Conservation (phyloP, 2,797 vertebrate genomes). For the Psittacula derbiana region DNA sequence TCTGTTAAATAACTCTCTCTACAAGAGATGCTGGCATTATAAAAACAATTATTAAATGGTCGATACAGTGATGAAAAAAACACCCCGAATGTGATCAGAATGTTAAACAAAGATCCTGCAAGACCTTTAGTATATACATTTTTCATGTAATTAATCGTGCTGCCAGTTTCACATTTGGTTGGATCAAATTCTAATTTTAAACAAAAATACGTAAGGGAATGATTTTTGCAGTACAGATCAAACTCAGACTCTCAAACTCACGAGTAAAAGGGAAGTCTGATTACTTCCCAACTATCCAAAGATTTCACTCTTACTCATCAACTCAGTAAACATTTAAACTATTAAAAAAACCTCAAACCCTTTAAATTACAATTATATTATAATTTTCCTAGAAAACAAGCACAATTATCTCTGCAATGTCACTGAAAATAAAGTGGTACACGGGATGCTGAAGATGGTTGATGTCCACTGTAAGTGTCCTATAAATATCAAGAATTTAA, state of each 20-base stretch:
- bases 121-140: neutral
- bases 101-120: neutral
- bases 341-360: neutral
- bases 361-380: neutral
- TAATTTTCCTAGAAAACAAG: conserved; percentile 24
- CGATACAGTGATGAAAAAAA: neutral
- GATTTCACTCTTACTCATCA: neutral
- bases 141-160: neutral
- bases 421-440: neutral
- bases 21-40: neutral
- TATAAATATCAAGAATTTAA: conserved; percentile 44
- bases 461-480: neutral
- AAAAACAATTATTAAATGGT: conserved; percentile 43
- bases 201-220: neutral
- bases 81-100: neutral
- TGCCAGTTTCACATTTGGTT: neutral
- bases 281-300: neutral
- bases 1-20: conserved; percentile 18
- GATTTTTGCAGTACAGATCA: neutral
- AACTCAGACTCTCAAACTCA: neutral
- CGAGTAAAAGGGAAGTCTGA: neutral
- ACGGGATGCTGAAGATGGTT: neutral
- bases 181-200: neutral
- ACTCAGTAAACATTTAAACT: neutral
- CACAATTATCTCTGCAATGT: neutral